These are phyloP conservation scores for Nymphicus hollandicus DNA, from an alignment of 2,113 vertebrate genomes.

Conservation along the genomic window DNA sequence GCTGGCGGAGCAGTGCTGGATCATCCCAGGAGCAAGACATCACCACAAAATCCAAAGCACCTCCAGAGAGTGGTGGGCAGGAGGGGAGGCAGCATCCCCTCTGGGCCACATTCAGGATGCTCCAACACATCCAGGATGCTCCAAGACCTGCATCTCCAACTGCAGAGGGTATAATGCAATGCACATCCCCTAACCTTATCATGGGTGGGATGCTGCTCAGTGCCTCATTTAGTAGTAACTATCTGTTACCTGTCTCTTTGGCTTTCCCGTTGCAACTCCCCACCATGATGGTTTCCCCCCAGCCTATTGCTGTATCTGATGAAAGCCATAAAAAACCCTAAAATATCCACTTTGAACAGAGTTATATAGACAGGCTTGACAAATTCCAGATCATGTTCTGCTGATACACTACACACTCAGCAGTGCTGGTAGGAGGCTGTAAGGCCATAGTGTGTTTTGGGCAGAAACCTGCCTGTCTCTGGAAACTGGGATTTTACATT, in stretches of 20 bases:
- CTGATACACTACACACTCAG: neutral
- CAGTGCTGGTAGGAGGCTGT: neutral
- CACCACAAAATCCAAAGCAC: neutral
- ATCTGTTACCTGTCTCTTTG: neutral
- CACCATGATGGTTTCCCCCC: rapidly evolving
- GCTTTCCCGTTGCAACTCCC: neutral
- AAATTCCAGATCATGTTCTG: neutral
- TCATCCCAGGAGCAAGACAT: neutral
- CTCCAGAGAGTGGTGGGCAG: neutral
- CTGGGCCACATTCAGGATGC: rapidly evolving
- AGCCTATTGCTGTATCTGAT: rapidly evolving
- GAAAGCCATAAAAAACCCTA: rapidly evolving
- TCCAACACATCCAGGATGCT: neutral
- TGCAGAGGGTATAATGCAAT: rapidly evolving
- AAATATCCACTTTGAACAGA: neutral
- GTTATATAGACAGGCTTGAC: rapidly evolving
- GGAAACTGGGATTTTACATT: neutral
- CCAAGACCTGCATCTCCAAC: neutral
- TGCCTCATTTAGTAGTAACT: rapidly evolving
- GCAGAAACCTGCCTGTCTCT: neutral
- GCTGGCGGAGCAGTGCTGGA: neutral
- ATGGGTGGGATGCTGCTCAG: neutral
- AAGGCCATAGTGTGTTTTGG: neutral
- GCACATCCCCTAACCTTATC: neutral
- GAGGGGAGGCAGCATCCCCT: neutral